Conservation (phyloP, 2,797 vertebrate genomes). For the Oryzias dopingdopingensis region DNA sequence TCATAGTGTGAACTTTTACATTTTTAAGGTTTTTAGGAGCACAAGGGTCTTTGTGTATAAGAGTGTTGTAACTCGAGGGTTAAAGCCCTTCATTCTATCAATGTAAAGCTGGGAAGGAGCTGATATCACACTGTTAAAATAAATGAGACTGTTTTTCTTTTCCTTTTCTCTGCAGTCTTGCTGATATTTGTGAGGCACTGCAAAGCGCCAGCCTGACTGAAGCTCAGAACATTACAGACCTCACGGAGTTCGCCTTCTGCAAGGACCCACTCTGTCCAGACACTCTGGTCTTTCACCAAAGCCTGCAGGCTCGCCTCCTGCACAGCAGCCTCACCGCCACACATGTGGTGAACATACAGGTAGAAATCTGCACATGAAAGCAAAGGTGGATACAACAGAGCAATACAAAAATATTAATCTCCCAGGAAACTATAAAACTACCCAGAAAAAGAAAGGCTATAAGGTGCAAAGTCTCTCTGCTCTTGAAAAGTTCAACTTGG, state of each 20-base stretch:
- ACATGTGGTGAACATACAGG: constrained; percentile 84
- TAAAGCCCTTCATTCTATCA: not conserved
- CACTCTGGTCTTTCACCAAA: constrained; percentile 83
- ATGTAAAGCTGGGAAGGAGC: not conserved
- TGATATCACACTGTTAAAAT: not conserved
- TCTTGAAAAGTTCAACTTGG: too few relatives aligned
- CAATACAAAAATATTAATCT: too few relatives aligned
- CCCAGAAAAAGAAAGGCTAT: too few relatives aligned
- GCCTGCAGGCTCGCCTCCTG: constrained; percentile 74
- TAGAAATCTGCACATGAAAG: constrained; percentile 40
- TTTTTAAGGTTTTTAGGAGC: not conserved
- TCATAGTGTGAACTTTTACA: not conserved
- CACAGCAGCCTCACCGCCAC: constrained; percentile 72
- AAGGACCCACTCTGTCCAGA: constrained; percentile 85
- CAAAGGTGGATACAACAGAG: too few relatives aligned
- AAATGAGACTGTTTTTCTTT: not conserved
- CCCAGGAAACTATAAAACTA: too few relatives aligned
- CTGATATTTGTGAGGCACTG: constrained; percentile 78
- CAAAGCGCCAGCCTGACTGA: constrained; percentile 71
- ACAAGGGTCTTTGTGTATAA: too few relatives aligned
- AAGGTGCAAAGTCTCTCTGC: too few relatives aligned
- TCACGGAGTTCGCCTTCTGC: constrained; percentile 75
- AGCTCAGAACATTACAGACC: constrained; percentile 68
- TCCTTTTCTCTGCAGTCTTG: constrained; percentile 64
- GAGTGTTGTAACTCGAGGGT: not conserved